Evolutionary conservation across 1,140 invertebrate genomes (phyloP).

Genomic region (Radopholus similis): DNA sequence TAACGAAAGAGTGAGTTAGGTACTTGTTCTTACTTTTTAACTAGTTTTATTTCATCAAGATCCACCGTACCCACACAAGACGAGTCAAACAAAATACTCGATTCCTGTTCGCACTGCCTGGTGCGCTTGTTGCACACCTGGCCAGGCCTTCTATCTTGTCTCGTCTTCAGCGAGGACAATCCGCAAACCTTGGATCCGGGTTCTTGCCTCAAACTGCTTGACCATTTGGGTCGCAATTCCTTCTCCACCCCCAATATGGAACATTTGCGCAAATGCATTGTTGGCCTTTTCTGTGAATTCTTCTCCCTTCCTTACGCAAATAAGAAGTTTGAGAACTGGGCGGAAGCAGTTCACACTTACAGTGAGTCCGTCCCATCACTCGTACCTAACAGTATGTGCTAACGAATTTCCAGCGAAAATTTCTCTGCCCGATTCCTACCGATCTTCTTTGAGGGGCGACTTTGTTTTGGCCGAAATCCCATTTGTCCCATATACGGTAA

Average conservation of each 20-base stretch:
- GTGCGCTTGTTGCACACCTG: neutral
- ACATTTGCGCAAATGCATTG: neutral
- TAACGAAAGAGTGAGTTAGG: too few species aligned
- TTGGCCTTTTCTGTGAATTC: neutral
- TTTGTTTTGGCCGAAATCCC: slow-evolving; percentile 1
- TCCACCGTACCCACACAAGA: neutral
- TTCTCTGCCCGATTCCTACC: neutral
- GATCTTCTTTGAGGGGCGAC: neutral
- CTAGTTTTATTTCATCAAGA: neutral
- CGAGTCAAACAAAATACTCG: neutral
- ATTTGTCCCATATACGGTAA: too few species aligned
- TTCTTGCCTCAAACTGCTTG: neutral
- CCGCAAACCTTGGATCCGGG: too few species aligned
- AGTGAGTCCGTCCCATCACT: neutral
- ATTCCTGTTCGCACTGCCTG: neutral
- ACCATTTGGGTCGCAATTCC: neutral
- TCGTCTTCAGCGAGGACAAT: too few species aligned
- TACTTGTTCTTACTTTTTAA: too few species aligned
- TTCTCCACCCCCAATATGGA: neutral
- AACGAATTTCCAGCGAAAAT: neutral
- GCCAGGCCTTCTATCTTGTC: neutral
- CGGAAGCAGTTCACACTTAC: neutral
- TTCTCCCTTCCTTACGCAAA: neutral
- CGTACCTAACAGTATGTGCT: too few species aligned
- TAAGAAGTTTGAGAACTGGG: neutral